Base-by-base conservation (phyloP, 1,140 invertebrate species). In the Leptoteleia sp. region DNA sequence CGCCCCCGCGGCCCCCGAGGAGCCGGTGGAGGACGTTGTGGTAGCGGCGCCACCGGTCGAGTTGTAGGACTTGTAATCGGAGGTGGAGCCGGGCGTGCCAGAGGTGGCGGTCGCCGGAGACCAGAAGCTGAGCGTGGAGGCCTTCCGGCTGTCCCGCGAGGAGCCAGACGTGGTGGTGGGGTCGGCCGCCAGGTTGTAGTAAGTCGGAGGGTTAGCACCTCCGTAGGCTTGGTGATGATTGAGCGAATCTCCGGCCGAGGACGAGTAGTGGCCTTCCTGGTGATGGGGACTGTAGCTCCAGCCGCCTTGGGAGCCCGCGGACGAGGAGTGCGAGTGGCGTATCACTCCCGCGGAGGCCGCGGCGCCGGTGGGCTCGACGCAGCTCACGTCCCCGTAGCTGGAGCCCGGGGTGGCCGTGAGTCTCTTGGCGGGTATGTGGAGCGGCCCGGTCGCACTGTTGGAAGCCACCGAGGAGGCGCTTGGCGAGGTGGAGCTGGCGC, bases 371-470 rank as follows among this genome's bases (percentile, higher is more conserved):
- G 92, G 90, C 80, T 93, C 93, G 38, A 91, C 91, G 80, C 92
- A 91, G 70, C 88, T 85, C 48, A 92, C 91, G 50, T 92, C 91
- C 16, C 90, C 92, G 87, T 93, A 93, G 19, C 88, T 87, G 76
- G 82, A 86, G 13, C 75, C 80, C 4, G 87, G 87, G 0, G 87
- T 87, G 15, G 91, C 90, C 7, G 91, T 90, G 67, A 93, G 87
- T 72, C 95, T 90, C 85, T 96, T 96, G 76, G 95, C 95, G 15
- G 95, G 95, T 88, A 96, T 96, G 89, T 96, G 95, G 0, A 96
- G 89, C 3, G 95, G 94, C 8, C 93, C 92, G 33, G 91, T 88
- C 78, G 90, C 80, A 75, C 91, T 91, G 86, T 92, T 92, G 84
- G 90, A 91, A 50, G 91, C 90, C 1, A 92, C 91, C 52, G 93